Base-by-base conservation (phyloP, 2,888 invertebrate genomes). In the Petrophora chlorosata region DNA sequence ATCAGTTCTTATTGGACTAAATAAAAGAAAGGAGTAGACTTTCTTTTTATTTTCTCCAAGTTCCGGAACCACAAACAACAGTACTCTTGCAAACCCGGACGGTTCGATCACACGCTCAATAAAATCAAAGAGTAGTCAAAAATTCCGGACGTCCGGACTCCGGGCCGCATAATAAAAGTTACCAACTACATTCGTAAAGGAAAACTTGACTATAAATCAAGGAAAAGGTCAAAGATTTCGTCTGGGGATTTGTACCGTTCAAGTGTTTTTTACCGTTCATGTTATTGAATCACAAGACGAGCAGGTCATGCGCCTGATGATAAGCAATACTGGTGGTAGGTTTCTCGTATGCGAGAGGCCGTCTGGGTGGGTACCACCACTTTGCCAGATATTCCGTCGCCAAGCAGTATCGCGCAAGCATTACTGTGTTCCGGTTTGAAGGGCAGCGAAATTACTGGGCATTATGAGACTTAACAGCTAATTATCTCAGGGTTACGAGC, bases 191-290 rank as follows among this genome's bases (percentile, higher is more conserved):
- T 55, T 60, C 59, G 65, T 59, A 68, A 70, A 65, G 73, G 76
- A 73, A 74, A 76, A 75, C 67, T 77, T 73, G 70, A 65, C 74
- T 62, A 83, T 87, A 87, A 86, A 87, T 87, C 86, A 85, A 63
- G 71, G 75, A 50, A 82, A 82, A 81, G 81, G 84, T 78, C 80
- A 79, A 78, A 80, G 76, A 75, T 76, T 71, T 73, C 76, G 67
- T n/a, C 80, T 64, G 48, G 76, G 78, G 73, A 73, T 64, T 68
- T 59, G 65, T 56, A 60, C 62, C 53, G 54, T 55, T 50, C 47
- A 56, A 65, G 65, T 67, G 68, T 65, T 67, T 64, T 61, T 67
- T 67, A 59, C 13, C 8, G 26, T 23, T 26, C 36, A n/a, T n/a
- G n/a, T n/a, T n/a, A n/a, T n/a, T n/a, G n/a, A n/a, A n/a, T n/a